These are phyloP conservation scores for Ptilodon capucinus DNA, from an alignment of 2,888 invertebrate genomes.

Conservation along the genomic window DNA sequence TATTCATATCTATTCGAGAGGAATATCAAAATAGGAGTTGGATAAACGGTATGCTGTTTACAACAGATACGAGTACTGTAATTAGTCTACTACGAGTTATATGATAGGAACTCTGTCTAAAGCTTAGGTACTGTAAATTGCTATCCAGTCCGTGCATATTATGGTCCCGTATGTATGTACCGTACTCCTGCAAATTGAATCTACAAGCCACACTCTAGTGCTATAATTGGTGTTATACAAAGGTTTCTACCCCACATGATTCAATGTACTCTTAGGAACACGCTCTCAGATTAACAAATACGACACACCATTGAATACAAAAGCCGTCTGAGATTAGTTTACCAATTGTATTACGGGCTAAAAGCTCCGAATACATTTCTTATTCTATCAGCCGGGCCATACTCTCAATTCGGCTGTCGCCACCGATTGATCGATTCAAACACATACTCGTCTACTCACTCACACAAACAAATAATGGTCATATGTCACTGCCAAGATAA, in stretches of 20 bases:
- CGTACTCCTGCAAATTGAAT: too few species aligned
- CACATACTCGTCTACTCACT: slow-evolving; percentile 46
- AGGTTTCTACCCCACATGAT: too few species aligned
- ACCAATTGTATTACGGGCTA: not conserved
- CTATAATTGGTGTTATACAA: too few species aligned
- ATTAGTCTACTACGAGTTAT: too few species aligned
- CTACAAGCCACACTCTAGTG: too few species aligned
- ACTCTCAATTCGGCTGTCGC: slow-evolving; percentile 55
- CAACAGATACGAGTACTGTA: too few species aligned
- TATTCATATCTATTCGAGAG: not conserved
- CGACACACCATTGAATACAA: not conserved
- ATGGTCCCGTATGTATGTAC: too few species aligned
- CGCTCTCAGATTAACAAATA: not conserved
- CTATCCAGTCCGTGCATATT: too few species aligned
- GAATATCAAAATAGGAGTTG: not conserved
- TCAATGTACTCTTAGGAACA: not conserved
- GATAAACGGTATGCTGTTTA: too few species aligned
- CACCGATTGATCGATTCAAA: slow-evolving; percentile 64
- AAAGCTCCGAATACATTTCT: slow-evolving; percentile 3
- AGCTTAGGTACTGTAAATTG: too few species aligned
- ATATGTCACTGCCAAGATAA: slow-evolving; percentile 79
- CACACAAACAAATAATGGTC: slow-evolving; percentile 70
- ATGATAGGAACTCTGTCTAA: too few species aligned
- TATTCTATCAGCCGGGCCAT: slow-evolving; percentile 45
- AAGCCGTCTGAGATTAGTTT: too few species aligned